Conservation (phyloP, 1,140 invertebrate species). For the Diachasmimorpha longicaudata region DNA sequence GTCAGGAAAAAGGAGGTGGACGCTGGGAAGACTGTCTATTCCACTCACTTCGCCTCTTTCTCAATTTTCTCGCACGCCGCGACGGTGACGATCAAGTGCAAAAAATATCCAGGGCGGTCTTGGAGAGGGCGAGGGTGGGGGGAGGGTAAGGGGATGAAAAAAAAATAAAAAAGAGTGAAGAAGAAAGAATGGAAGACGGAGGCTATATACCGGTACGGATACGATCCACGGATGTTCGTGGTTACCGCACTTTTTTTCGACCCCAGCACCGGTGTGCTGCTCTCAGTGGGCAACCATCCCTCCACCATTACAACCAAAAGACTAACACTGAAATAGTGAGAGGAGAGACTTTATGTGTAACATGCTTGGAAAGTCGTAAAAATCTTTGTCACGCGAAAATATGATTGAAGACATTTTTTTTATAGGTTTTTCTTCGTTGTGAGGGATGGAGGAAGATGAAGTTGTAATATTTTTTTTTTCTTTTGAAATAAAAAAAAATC, state of each 20-base stretch:
- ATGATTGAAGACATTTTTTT: neutral
- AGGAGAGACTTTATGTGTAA: neutral
- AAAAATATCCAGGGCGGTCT: neutral
- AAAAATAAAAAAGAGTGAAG: neutral
- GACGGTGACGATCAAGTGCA: conserved; percentile 8
- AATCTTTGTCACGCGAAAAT: neutral
- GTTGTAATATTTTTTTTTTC: neutral
- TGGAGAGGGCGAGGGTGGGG: too few species aligned
- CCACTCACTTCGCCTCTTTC: conserved; percentile 1
- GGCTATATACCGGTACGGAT: conserved; percentile 19
- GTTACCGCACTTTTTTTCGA: neutral
- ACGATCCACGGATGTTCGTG: neutral
- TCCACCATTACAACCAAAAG: neutral
- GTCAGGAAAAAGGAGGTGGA: neutral
- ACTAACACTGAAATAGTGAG: neutral
- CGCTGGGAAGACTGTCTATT: neutral
- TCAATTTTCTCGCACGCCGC: conserved; percentile 16
- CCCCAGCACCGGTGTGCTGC: neutral
- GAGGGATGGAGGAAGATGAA: neutral
- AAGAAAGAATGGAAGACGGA: conserved; percentile 1
- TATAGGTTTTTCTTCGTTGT: neutral
- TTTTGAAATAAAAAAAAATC: too few species aligned
- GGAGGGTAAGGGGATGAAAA: conserved; percentile 6
- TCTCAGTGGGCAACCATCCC: neutral
- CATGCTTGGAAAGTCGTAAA: neutral